These are phyloP conservation scores for Sebastolobus altivelis DNA, from an alignment of 2,797 vertebrate species.

Conservation along the genomic window DNA sequence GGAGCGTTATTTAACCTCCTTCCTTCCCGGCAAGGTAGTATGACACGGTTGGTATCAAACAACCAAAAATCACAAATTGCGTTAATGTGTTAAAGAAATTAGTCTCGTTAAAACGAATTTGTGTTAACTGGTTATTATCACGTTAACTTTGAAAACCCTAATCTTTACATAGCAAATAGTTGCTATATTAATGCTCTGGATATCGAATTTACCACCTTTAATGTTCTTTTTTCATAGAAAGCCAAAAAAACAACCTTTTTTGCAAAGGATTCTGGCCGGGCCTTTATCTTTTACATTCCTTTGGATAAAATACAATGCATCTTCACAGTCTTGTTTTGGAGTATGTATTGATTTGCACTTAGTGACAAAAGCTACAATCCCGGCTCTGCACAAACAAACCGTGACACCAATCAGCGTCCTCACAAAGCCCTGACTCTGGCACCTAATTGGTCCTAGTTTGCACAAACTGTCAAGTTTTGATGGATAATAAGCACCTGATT, in stretches of 20 bases:
- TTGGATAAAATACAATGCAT: slow-evolving; percentile 9
- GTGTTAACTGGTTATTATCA: too few species aligned
- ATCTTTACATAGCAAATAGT: too few species aligned
- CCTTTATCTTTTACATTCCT: not conserved
- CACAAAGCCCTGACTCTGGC: slow-evolving; percentile 28
- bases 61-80: too few species aligned
- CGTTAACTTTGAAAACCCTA: too few species aligned
- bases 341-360: slow-evolving; percentile 45
- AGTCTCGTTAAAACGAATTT: too few species aligned
- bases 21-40: too few species aligned
- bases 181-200: too few species aligned
- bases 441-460: slow-evolving; percentile 53
- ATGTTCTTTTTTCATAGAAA: too few species aligned
- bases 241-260: not conserved
- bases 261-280: not conserved
- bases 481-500: slow-evolving; percentile 46
- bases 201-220: accelerated
- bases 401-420: slow-evolving; percentile 45
- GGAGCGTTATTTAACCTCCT: too few species aligned
- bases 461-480: slow-evolving; percentile 52
- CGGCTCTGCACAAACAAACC: slow-evolving; percentile 14
- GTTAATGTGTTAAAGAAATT: too few species aligned
- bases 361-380: slow-evolving; percentile 38
- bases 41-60: too few species aligned
- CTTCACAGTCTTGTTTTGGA: slow-evolving; percentile 22